These are phyloP conservation scores for Galerucella pusilla DNA, from an alignment of 2,888 invertebrate genomes.

Conservation along the genomic window DNA sequence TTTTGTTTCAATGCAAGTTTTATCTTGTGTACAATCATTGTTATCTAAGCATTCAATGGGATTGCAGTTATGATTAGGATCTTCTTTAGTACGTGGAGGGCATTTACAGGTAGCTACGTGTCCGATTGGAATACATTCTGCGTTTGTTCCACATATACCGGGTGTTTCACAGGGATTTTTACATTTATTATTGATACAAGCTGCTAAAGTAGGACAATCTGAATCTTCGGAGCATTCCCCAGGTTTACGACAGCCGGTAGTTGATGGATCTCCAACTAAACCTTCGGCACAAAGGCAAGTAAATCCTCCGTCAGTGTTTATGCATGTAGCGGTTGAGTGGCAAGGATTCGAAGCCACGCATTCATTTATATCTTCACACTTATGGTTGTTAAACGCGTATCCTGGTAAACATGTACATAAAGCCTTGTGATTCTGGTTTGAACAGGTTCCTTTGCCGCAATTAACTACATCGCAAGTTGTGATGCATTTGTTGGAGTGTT, in stretches of 20 bases:
- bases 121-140: constrained; percentile 76
- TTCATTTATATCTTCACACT: constrained; percentile 85
- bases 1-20: constrained; percentile 82
- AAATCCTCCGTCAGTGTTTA: constrained; percentile 83
- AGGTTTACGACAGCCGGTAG: constrained; percentile 81
- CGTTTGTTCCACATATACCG: constrained; percentile 78
- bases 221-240: constrained; percentile 84
- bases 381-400: constrained; percentile 73
- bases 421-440: constrained; percentile 77
- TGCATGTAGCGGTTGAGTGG: constrained; percentile 79
- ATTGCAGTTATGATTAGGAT: constrained; percentile 78
- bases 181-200: constrained; percentile 80
- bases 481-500: constrained; percentile 79
- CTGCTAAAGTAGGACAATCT: constrained; percentile 83
- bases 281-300: constrained; percentile 82
- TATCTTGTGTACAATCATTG: constrained; percentile 76
- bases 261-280: constrained; percentile 80
- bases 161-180: constrained; percentile 79
- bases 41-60: constrained; percentile 83
- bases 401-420: constrained; percentile 82
- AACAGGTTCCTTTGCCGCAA: constrained; percentile 86
- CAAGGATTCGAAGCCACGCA: constrained; percentile 79
- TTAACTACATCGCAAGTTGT: constrained; percentile 82
- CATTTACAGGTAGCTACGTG: constrained; percentile 83
- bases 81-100: constrained; percentile 79